Base-by-base conservation (phyloP, 2,113 vertebrate species). In the Pan paniscus region DNA sequence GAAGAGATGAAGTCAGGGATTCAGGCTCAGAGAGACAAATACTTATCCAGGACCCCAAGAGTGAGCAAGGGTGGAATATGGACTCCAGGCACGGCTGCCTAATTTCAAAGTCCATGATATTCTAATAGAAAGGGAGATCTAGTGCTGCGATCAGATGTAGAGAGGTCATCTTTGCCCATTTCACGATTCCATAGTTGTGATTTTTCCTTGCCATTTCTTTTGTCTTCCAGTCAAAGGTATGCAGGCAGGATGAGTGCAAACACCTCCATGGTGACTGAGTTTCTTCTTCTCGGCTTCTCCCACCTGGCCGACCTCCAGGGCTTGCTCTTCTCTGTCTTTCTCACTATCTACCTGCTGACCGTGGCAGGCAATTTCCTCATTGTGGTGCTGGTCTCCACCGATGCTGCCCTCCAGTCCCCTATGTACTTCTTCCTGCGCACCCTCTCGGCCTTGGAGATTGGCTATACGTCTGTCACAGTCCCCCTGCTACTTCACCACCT, bases 361-460 rank as follows among this genome's bases (percentile, higher is more conserved):
- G 43, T 97, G 67, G 55, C 92, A 2, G 95, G 92, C 83, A 97
- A 97, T 67, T 91, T 97, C 30, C 67, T 96, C 86, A 93, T 96
- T 8, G 38, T 97, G 57, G 20, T 59, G 20, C 48, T 96, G 25
- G 92, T 96, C 38, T 96, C 81, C 0, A 16, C 67, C 3, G 95
- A 97, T 0, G 30, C 96, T 20, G 81, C 89, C 11, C 88, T 98
- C 43, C 92, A 50, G 50, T 94, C 92, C 0, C 97, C 95, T 18
- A 97, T 96, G 97, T 97, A 97, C 78, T 98, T 97, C 94, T 98
- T 98, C 90, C 94, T 97, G 18, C 68, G 68, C 5, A 75, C 89
- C 76, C 59, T 97, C n/a, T 98, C 81, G 0, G 88, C 80, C n/a
- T 94, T 98, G 73, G 96, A 98, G 94, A 94, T 97, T 1, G 70